Evolutionary conservation across 2,888 invertebrate species (phyloP), one percentile per base, ranked within the genome.

Genomic region (Fissipunctia ypsillon): DNA sequence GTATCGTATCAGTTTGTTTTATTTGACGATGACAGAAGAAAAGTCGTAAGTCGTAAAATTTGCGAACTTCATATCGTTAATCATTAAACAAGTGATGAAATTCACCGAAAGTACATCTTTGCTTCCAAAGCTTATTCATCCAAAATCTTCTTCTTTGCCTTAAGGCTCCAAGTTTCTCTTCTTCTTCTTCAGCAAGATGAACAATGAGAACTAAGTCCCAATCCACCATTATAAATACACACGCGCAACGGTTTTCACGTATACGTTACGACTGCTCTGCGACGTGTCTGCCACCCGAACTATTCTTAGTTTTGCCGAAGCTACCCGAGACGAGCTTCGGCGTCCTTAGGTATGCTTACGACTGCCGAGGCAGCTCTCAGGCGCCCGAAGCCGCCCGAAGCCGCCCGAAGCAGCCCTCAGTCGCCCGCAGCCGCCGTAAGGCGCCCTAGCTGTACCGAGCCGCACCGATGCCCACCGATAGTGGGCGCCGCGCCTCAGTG

Each of bases 241-340:
- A 48, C 48, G 48, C 48, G n/a, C 9, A 48, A 48, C 48, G n/a
- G n/a, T 48, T 48, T 48, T 48, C 48, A 48, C 48, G 10, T 48
- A 22, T n/a, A 48, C 22, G 7, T 7, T 22, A 22, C 45, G 45
- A 48, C 19, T 48, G 45, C 45, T 48, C 45, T 48, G 45, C 45
- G 45, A 48, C 2, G 19, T 48, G 1, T 63, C 63, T 61, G 63
- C 31, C 48, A 4, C 31, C 6, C 31, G 28, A 63, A 63, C 63
- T 48, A 31, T 63, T 48, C 63, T 63, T n/a, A n/a, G n/a, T n/a
- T n/a, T n/a, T n/a, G n/a, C n/a, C n/a, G 31, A 63, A 16, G 45
- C 48, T 63, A n/a, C 31, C 22, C 31, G 3, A 45, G 45, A 31
- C 6, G 22, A 45, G 31, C 63, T 48, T 14, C 63, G 22, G 31